Conservation (phyloP, 2,113 vertebrate genomes). For the Sturnus vulgaris region DNA sequence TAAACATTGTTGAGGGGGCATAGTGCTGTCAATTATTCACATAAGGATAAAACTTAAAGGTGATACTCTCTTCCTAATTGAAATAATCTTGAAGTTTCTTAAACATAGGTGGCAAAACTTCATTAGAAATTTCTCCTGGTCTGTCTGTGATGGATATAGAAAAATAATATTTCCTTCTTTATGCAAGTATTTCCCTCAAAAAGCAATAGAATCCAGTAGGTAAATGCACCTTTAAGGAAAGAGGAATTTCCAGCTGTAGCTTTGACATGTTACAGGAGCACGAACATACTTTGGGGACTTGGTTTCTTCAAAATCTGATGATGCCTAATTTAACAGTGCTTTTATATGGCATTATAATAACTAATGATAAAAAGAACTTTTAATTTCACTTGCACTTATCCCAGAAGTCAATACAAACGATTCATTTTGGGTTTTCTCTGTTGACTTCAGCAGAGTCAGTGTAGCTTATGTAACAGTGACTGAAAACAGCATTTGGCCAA, state of each 20-base stretch:
- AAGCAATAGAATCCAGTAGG: not conserved
- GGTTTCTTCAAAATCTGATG: not conserved
- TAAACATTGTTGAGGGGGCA: not conserved
- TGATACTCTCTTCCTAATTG: not conserved
- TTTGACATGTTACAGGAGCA: not conserved
- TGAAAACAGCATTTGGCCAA: not conserved
- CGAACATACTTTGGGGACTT: not conserved
- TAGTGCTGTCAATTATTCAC: not conserved
- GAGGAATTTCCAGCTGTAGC: not conserved
- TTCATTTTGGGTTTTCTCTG: not conserved
- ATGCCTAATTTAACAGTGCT: not conserved
- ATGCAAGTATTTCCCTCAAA: not conserved
- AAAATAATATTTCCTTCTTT: not conserved
- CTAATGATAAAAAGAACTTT: not conserved
- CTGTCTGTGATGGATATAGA: not conserved
- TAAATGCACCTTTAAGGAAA: not conserved
- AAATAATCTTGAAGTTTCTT: not conserved
- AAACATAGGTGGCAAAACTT: not conserved
- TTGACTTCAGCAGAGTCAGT: not conserved
- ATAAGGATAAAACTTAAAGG: not conserved
- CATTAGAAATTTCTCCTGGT: not conserved
- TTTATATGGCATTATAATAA: not conserved
- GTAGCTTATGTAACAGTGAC: not conserved
- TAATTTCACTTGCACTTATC: not conserved
- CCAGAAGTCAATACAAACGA: not conserved